Conservation (phyloP, 1,140 invertebrate genomes). For the Druon quercuslanigerum region DNA sequence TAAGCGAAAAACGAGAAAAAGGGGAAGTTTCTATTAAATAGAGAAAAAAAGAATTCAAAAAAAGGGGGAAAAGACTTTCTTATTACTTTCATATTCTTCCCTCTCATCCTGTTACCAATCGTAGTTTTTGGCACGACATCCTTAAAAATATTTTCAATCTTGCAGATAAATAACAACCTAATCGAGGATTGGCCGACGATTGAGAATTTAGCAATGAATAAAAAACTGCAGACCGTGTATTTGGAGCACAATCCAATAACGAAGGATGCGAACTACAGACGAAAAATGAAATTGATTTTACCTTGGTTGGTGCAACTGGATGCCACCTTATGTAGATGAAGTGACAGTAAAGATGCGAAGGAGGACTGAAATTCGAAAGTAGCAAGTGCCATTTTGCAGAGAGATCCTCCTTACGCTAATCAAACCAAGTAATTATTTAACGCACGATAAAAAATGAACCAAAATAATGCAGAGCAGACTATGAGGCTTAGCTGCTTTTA, state of each 20-base stretch:
- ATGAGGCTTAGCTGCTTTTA: neutral
- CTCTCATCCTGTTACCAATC: too few relatives aligned
- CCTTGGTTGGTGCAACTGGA: conserved; percentile 95
- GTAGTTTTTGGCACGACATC: neutral
- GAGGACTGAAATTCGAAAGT: neutral
- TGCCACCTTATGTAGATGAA: conserved; percentile 90
- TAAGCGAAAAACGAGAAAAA: too few relatives aligned
- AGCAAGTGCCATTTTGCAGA: neutral
- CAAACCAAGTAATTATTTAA: too few relatives aligned
- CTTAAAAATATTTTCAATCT: conserved; percentile 56
- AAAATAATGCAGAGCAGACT: too few relatives aligned
- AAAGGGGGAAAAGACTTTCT: too few relatives aligned
- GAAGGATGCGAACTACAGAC: conserved; percentile 89
- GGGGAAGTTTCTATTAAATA: too few relatives aligned
- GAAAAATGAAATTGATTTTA: conserved; percentile 92
- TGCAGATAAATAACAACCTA: conserved; percentile 94
- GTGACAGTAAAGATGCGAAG: conserved; percentile 22
- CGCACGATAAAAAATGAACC: too few relatives aligned
- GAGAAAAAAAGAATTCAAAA: too few relatives aligned
- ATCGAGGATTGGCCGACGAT: conserved; percentile 91
- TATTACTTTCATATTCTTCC: too few relatives aligned
- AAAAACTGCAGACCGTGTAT: conserved; percentile 92
- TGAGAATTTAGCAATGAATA: conserved; percentile 84
- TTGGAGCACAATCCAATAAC: conserved; percentile 94
- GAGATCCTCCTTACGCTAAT: too few relatives aligned